Evolutionary conservation across 2,888 invertebrate genomes (phyloP).

Genomic region (Drosophila paramelanica): DNA sequence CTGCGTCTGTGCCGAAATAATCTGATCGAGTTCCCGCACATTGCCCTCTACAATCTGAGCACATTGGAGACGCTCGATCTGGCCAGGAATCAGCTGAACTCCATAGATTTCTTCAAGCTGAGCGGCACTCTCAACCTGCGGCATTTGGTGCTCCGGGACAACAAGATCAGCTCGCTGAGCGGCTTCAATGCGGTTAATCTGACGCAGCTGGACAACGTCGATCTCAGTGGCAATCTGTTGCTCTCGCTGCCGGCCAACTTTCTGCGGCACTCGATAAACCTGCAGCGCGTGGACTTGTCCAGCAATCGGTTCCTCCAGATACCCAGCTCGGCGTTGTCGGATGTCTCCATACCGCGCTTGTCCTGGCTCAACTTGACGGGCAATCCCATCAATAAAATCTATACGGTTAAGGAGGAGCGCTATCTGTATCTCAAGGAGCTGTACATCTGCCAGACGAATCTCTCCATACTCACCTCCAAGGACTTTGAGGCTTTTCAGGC

Average conservation of each 20-base stretch:
- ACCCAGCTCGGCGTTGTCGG: constrained; percentile 90
- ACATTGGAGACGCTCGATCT: constrained; percentile 90
- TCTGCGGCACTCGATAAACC: constrained; percentile 89
- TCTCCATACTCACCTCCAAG: constrained; percentile 92
- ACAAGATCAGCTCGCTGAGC: constrained; percentile 90
- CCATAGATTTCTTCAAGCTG: constrained; percentile 91
- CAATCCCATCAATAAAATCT: constrained; percentile 91
- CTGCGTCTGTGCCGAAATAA: constrained; percentile 90
- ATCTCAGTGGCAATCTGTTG: constrained; percentile 91
- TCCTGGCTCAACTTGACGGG: constrained; percentile 92
- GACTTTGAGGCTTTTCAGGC: constrained; percentile 94
- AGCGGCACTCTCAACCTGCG: constrained; percentile 91
- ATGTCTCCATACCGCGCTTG: constrained; percentile 89
- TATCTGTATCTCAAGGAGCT: constrained; percentile 93
- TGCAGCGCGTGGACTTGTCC: constrained; percentile 91
- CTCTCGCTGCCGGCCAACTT: constrained; percentile 92
- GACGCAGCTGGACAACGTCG: constrained; percentile 90
- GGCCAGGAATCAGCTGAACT: constrained; percentile 89
- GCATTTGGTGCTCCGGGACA: constrained; percentile 90
- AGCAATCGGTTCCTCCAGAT: constrained; percentile 92
- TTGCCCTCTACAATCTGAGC: constrained; percentile 90
- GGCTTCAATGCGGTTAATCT: constrained; percentile 92
- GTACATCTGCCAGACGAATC: constrained; percentile 91
- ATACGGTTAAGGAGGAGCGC: constrained; percentile 89
- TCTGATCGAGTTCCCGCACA: constrained; percentile 92